Conservation (phyloP, 2,888 invertebrate species). For the Drosophila prostipennis region DNA sequence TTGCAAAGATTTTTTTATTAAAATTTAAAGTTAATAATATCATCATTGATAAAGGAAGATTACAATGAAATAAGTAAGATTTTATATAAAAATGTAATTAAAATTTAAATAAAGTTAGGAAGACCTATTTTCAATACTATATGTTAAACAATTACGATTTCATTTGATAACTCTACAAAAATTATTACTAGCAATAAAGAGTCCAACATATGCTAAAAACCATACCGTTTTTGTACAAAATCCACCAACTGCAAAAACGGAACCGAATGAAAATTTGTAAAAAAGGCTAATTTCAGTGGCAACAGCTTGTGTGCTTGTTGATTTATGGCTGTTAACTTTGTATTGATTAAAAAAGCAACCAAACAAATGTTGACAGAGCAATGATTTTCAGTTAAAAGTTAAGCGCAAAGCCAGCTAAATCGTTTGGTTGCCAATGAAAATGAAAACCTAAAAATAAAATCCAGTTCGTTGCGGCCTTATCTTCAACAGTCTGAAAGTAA, state of each 20-base stretch:
- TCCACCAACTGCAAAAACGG: conserved; percentile 9
- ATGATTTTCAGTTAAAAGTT: conserved; percentile 23
- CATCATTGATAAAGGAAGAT: too few relatives aligned
- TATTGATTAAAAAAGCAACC: conserved; percentile 30
- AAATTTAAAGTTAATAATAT: neutral
- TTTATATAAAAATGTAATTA: too few relatives aligned
- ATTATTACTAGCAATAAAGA: neutral
- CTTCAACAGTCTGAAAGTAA: conserved; percentile 17
- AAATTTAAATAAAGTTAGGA: too few relatives aligned
- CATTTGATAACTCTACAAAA: neutral
- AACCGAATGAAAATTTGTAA: neutral
- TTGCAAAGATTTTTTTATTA: neutral
- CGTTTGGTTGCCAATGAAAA: neutral
- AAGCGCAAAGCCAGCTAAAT: conserved; percentile 1
- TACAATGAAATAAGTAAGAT: too few relatives aligned
- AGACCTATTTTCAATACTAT: neutral
- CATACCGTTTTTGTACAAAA: conserved; percentile 5
- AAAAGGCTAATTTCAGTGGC: conserved; percentile 16
- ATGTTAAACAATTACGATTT: neutral
- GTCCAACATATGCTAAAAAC: conserved; percentile 12
- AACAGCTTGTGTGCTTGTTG: conserved; percentile 22
- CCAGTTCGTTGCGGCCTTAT: neutral
- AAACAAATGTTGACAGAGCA: conserved; percentile 18
- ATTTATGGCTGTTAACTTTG: conserved; percentile 39
- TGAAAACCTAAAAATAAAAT: neutral